phyloP scores from a whole-genome alignment of 2,113 vertebrate genomes.

The Mungos mungo region DNA sequence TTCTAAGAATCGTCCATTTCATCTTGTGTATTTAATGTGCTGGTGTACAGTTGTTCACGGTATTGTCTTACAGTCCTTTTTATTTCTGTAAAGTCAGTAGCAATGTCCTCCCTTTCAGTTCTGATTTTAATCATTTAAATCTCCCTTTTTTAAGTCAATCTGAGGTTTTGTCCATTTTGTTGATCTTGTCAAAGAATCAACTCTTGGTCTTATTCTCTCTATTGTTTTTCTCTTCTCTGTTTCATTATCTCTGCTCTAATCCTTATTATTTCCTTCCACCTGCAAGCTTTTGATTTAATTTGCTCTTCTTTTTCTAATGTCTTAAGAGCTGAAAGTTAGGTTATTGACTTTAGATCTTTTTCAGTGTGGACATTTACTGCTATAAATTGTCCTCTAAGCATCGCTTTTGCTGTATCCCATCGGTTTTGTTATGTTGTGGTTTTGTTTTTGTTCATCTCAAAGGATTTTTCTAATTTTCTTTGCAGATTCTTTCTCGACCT shows the following conservation, averaged over 20 bases:
- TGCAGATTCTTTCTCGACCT: not conserved
- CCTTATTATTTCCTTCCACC: not conserved
- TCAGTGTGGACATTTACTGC: not conserved
- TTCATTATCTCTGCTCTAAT: not conserved
- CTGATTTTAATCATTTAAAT: not conserved
- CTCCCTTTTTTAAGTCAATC: not conserved
- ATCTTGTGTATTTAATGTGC: not conserved
- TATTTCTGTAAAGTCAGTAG: not conserved
- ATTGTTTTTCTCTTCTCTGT: not conserved
- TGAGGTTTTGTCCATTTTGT: not conserved
- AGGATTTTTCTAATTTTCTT: conserved; percentile 17
- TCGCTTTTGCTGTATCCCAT: not conserved
- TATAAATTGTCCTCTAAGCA: not conserved
- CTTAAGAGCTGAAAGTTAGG: not conserved
- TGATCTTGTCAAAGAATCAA: not conserved
- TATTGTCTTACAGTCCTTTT: not conserved
- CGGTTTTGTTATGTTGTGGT: not conserved
- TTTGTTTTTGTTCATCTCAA: conserved; percentile 6
- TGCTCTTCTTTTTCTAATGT: not conserved
- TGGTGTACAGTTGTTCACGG: not conserved
- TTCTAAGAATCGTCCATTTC: not conserved
- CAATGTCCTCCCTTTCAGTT: not conserved
- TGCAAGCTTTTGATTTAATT: not conserved
- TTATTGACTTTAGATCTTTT: not conserved
- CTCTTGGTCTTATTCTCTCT: not conserved